These are phyloP conservation scores for Petrocephalus microphthalmus DNA, from an alignment of 2,113 vertebrate species.

Conservation along the genomic window DNA sequence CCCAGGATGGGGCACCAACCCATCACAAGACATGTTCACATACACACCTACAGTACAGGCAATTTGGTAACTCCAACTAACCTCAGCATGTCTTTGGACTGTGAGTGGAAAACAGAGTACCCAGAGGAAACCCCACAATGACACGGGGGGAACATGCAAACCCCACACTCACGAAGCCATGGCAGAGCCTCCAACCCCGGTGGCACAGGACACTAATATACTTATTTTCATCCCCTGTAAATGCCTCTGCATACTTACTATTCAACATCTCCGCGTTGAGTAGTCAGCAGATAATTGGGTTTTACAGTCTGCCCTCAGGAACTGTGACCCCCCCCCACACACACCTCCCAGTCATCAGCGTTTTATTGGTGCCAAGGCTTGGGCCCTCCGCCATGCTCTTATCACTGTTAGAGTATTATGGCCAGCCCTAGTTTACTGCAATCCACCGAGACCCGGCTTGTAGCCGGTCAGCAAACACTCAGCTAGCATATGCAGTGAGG, in stretches of 20 bases:
- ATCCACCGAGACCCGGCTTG: background rate
- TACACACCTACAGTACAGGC: too few relatives aligned
- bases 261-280: background rate
- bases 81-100: too few relatives aligned
- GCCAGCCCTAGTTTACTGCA: background rate
- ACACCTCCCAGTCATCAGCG: background rate
- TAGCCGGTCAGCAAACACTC: background rate
- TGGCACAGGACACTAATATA: background rate
- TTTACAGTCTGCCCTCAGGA: background rate
- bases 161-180: too few relatives aligned
- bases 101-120: too few relatives aligned
- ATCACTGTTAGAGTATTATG: background rate
- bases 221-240: background rate
- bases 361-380: conserved; percentile 4
- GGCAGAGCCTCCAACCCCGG: too few relatives aligned
- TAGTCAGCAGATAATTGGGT: background rate
- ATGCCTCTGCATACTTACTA: background rate
- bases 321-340: background rate
- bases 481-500: background rate
- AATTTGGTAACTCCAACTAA: too few relatives aligned
- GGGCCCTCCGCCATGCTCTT: background rate
- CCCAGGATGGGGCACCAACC: too few relatives aligned
- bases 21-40: too few relatives aligned
- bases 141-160: too few relatives aligned
- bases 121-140: too few relatives aligned